Evolutionary conservation across 1,140 invertebrate genomes (phyloP).

Genomic region (Drosophila setifemur): DNA sequence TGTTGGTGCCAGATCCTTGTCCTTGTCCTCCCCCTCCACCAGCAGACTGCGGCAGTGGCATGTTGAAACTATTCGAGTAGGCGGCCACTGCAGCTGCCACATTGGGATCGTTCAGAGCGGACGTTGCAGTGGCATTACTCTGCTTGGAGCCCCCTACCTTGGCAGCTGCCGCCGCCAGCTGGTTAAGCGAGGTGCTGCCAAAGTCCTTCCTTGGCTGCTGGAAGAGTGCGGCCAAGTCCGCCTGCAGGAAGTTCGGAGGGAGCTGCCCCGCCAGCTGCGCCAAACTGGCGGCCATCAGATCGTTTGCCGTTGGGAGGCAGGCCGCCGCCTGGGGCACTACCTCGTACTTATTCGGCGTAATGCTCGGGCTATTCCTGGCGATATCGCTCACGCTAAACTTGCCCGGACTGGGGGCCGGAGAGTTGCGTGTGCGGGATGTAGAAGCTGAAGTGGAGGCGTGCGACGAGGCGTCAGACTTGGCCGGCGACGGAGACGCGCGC

Average conservation of each 20-base stretch:
- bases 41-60: constrained; percentile 62
- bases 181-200: constrained; percentile 74
- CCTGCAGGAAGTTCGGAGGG: constrained; percentile 72
- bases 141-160: constrained; percentile 74
- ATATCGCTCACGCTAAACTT: constrained; percentile 80
- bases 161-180: constrained; percentile 73
- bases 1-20: constrained; percentile 12
- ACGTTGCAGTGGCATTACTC: constrained; percentile 4
- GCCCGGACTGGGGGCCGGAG: constrained; percentile 75
- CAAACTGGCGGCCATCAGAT: constrained; percentile 79
- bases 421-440: constrained; percentile 66
- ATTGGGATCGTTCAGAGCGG: constrained; percentile 66
- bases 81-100: constrained; percentile 72
- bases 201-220: constrained; percentile 76
- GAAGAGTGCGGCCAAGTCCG: constrained; percentile 67
- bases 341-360: constrained; percentile 77
- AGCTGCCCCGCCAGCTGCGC: constrained; percentile 74
- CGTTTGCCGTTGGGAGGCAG: constrained; percentile 68
- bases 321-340: constrained; percentile 54
- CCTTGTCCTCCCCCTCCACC: neutral
- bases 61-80: constrained; percentile 77
- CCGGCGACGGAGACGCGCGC: constrained; percentile 76
- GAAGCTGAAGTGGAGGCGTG: constrained; percentile 45
- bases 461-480: constrained; percentile 78
- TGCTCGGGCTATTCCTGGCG: constrained; percentile 75